phyloP scores from a whole-genome alignment of 2,113 vertebrate species.

The Oreochromis tanganicae region DNA sequence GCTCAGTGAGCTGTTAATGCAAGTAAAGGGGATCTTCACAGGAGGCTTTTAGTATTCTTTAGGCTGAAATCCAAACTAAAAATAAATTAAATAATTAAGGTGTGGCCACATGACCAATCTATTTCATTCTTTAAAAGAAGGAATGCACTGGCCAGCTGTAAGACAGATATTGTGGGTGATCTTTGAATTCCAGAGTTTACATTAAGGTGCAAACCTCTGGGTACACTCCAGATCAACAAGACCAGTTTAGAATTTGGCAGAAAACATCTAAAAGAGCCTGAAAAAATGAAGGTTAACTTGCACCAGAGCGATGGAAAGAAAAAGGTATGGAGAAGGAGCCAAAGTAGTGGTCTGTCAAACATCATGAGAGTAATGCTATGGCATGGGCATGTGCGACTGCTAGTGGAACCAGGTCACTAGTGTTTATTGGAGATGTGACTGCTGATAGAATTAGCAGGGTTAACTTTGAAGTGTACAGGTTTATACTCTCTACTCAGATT shows the following conservation, averaged over 20 bases:
- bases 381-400: not conserved
- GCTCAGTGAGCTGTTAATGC: not conserved
- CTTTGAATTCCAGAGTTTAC: not conserved
- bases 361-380: not conserved
- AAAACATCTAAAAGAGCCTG: not conserved
- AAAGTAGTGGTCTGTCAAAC: not conserved
- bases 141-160: not conserved
- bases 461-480: not conserved
- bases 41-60: not conserved
- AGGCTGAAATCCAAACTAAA: not conserved
- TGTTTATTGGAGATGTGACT: not conserved
- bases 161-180: not conserved
- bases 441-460: not conserved
- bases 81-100: not conserved
- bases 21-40: not conserved
- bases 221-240: not conserved
- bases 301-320: not conserved
- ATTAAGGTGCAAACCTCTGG: not conserved
- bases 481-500: not conserved
- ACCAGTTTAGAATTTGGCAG: rapidly evolving
- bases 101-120: not conserved
- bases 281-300: not conserved
- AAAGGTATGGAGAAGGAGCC: not conserved
- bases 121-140: not conserved
- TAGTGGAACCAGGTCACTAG: not conserved